A percentile compares a stretch with the other conserved stretches of the same genome.
Evolutionary conservation across 2,888 invertebrate species (phyloP).

Genomic region (Callinectes sapidus): DNA sequence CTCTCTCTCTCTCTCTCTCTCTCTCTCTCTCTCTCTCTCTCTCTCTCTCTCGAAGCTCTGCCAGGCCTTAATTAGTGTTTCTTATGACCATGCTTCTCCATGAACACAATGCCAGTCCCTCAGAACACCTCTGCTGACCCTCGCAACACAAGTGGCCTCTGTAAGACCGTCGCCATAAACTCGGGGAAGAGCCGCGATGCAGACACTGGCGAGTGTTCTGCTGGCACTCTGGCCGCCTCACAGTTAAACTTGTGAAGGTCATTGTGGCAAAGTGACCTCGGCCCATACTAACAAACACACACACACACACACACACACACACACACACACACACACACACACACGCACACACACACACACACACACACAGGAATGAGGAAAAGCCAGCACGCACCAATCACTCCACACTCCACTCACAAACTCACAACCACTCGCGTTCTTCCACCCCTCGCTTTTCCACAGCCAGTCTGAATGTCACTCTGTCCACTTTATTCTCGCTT

Average conservation of each 20-base stretch:
- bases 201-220: not conserved
- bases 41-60: not conserved
- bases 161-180: not conserved
- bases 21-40: conserved; percentile 26
- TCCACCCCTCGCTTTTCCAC: not conserved
- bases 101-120: not conserved
- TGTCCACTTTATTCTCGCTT: not conserved
- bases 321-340: not conserved
- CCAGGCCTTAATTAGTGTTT: not conserved
- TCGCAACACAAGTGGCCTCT: not conserved
- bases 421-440: not conserved
- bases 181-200: not conserved
- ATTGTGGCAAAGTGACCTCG: not conserved
- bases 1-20: not conserved
- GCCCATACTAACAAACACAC: not conserved
- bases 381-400: not conserved
- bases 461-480: not conserved
- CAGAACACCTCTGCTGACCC: not conserved
- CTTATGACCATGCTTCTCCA: not conserved
- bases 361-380: not conserved
- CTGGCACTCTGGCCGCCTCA: not conserved
- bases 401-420: not conserved
- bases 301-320: not conserved
- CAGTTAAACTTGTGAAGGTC: not conserved
- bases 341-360: not conserved